A percentile compares a stretch with the other conserved stretches of the same genome.
These are phyloP conservation scores for Pseudochromis fuscus DNA, from an alignment of 2,797 vertebrate genomes.

Conservation along the genomic window DNA sequence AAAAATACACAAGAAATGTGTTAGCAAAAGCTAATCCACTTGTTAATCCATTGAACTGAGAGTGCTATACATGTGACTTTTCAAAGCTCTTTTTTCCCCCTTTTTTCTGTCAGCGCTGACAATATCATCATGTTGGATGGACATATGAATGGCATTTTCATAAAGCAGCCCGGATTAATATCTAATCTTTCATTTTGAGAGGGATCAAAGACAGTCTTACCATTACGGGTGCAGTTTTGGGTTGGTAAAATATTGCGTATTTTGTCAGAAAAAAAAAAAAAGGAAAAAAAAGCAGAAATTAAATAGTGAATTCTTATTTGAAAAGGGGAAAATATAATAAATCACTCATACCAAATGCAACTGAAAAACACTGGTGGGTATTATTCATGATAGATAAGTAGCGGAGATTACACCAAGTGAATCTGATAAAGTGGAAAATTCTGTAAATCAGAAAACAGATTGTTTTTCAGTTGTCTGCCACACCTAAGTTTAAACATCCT, in stretches of 20 bases:
- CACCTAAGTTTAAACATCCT: slow-evolving; percentile 23
- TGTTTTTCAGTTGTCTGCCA: neutral
- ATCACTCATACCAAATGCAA: slow-evolving; percentile 4
- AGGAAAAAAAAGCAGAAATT: slow-evolving; percentile 22
- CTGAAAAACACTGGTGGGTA: slow-evolving; percentile 11
- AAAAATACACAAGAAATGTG: slow-evolving; percentile 38
- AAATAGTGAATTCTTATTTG: slow-evolving; percentile 4
- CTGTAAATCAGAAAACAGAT: slow-evolving; percentile 14
- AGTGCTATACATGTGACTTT: slow-evolving; percentile 44
- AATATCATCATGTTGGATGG: slow-evolving; percentile 52
- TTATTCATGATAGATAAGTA: slow-evolving; percentile 6
- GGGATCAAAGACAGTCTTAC: slow-evolving; percentile 60
- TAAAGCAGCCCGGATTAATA: slow-evolving; percentile 69
- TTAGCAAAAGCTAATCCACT: slow-evolving; percentile 59
- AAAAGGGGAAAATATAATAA: slow-evolving; percentile 13
- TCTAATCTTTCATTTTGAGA: slow-evolving; percentile 73
- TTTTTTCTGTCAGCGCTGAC: slow-evolving; percentile 45
- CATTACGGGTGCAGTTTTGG: slow-evolving; percentile 42
- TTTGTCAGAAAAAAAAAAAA: slow-evolving; percentile 37
- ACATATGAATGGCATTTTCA: slow-evolving; percentile 73
- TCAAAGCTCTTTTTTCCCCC: slow-evolving; percentile 26
- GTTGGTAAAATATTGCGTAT: slow-evolving; percentile 39
- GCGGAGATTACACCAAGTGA: neutral
- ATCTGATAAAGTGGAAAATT: slow-evolving; percentile 27
- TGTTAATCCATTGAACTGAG: slow-evolving; percentile 60